Base-by-base conservation (phyloP, 1,140 invertebrate genomes). In the Heterodera carotae region DNA sequence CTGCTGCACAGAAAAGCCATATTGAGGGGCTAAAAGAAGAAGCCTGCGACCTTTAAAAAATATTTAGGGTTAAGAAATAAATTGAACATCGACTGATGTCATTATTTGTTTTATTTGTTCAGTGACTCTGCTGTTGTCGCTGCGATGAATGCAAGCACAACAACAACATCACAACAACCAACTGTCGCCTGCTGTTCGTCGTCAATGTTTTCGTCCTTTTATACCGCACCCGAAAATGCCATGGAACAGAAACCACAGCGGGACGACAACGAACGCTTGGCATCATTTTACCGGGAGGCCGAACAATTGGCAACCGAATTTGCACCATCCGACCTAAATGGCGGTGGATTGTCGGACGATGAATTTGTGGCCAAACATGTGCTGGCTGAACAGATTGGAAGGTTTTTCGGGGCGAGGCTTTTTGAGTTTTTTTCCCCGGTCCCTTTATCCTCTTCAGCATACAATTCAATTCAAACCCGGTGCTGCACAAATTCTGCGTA, bases 381-480 rank as follows among this genome's bases (percentile, higher is more conserved):
- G 71, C 67, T 80, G 59, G 71, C 79, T 33, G 78, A 75, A 80
- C 79, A 80, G 48, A 80, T 80, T n/a, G 66, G 56, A 25, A 80
- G 69, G 79, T 81, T n/a, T 33, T 62, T 43, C 6, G 39, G 39
- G 39, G 2, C 6, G 0, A 12, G 39, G 39, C 12, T 43, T 12
- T 12, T 43, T 43, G 39, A 43, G 39, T 43, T 43, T 43, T 43
- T 43, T 15, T 56, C 22, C 25, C 60, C 53, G 8, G 10, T 22
- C 8, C 15, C 22, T 36, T 78, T 31, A 31, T 27, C 15, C 15
- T 18, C 5, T 56, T 79, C 36, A 81, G 79, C 69, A 56, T 68
- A 33, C 79, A 81, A 80, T 69, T 80, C 18, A 53, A 71, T 8
- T 81, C 79, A n/a, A 80, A 81, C 68, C 79, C 79, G 6, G 48